Evolutionary conservation across 2,888 invertebrate genomes (phyloP).

Genomic region (Teleogryllus oceanicus): DNA sequence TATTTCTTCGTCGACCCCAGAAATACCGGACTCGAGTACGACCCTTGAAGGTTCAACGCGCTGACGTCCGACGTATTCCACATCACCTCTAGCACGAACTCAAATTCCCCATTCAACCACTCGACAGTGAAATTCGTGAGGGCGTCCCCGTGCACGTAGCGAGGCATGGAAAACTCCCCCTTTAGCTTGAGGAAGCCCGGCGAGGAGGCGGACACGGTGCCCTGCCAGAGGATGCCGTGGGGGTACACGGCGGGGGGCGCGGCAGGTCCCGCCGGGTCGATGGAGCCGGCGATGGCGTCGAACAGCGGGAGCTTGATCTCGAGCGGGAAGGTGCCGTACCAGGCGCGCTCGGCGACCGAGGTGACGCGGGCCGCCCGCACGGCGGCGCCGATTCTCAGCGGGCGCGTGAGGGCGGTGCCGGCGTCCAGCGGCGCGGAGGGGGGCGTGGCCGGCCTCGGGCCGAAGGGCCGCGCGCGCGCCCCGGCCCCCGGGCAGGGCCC

Average conservation of each 20-base stretch:
- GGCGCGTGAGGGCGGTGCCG: not conserved
- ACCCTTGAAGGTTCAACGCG: constrained; percentile 27
- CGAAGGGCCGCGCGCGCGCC: not conserved
- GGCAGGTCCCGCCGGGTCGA: not conserved
- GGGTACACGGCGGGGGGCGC: constrained; percentile 21
- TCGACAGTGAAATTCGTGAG: constrained; percentile 22
- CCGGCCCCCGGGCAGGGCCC: no score
- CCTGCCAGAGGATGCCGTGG: constrained; percentile 29
- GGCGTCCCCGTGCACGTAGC: constrained; percentile 24
- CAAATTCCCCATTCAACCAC: constrained; percentile 28
- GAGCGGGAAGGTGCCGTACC: constrained; percentile 30
- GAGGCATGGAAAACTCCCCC: constrained; percentile 28
- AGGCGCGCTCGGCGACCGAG: constrained; percentile 21
- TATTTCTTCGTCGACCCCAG: constrained; percentile 26
- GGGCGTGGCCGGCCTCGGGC: not conserved
- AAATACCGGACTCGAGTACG: constrained; percentile 30
- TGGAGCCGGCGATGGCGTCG: constrained; percentile 22
- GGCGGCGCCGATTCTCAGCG: not conserved
- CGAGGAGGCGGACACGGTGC: not conserved
- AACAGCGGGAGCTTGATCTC: constrained; percentile 30
- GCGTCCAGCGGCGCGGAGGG: not conserved
- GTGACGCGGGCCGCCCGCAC: constrained; percentile 19
- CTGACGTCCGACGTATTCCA: not conserved
- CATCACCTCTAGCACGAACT: constrained; percentile 22
- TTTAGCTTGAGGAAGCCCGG: not conserved